These are phyloP conservation scores for Euwallacea similis DNA, from an alignment of 1,140 invertebrate species.

Conservation along the genomic window DNA sequence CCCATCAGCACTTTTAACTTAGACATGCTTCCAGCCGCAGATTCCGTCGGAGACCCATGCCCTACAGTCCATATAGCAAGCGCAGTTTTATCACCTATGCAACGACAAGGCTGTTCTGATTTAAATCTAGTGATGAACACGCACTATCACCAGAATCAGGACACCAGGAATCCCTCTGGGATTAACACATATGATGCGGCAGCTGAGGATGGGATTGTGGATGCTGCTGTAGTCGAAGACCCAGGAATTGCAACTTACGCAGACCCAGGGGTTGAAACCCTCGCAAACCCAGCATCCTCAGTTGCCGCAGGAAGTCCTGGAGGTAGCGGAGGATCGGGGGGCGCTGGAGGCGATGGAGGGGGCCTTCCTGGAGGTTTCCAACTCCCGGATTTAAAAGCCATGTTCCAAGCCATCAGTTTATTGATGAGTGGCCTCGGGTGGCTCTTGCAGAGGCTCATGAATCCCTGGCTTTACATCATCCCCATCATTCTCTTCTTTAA, in stretches of 20 bases:
- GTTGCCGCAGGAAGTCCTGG: conserved; percentile 11
- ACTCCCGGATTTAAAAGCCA: conserved; percentile 47
- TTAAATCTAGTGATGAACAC: conserved; percentile 52
- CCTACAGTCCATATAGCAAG: conserved; percentile 48
- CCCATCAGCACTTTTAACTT: conserved; percentile 45
- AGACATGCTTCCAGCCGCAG: conserved; percentile 41
- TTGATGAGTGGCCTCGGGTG: conserved; percentile 37
- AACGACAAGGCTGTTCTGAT: conserved; percentile 49
- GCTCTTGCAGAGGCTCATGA: conserved; percentile 43
- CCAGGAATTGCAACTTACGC: conserved; percentile 20
- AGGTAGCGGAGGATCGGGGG: conserved; percentile 50
- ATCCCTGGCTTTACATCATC: conserved; percentile 48
- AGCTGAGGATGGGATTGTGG: conserved; percentile 17
- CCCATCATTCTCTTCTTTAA: conserved; percentile 45
- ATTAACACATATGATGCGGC: conserved; percentile 42
- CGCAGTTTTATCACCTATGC: conserved; percentile 41
- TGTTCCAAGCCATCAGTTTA: conserved; percentile 46
- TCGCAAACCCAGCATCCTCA: conserved; percentile 20
- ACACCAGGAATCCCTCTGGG: conserved; percentile 30
- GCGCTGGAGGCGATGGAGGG: conserved; percentile 51
- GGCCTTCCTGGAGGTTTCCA: conserved; percentile 45
- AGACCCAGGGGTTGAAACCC: conserved; percentile 11
- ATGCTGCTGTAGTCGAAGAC: conserved; percentile 21
- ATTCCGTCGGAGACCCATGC: conserved; percentile 38
- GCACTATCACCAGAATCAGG: conserved; percentile 47